Conservation (phyloP, 2,113 vertebrate species). For the Hassar affinis region DNA sequence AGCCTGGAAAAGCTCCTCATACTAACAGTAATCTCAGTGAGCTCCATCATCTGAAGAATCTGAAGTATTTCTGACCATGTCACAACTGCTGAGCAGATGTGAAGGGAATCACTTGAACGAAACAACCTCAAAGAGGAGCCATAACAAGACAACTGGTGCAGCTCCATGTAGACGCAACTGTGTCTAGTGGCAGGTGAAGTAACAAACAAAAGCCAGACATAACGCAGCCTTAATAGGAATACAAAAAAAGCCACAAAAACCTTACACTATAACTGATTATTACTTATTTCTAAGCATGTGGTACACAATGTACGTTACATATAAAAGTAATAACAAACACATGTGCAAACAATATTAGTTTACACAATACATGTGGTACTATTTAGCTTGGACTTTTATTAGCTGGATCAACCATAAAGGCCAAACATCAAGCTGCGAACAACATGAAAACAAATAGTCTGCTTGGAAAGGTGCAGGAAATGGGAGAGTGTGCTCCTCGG, state of each 20-base stretch:
- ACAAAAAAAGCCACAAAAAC: background rate
- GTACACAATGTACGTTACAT: background rate
- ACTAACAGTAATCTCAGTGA: background rate
- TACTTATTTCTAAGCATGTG: too few relatives aligned
- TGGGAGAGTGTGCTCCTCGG: conserved; percentile 24
- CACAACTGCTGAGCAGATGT: conserved; percentile 67
- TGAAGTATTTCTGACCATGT: conserved; percentile 31
- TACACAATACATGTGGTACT: background rate
- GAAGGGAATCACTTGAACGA: conserved; percentile 48
- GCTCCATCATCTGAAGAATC: conserved; percentile 21
- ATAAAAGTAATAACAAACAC: conserved; percentile 16
- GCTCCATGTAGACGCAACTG: conserved; percentile 2
- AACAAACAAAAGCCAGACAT: conserved; percentile 29
- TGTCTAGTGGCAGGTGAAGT: conserved; percentile 15
- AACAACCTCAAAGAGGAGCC: conserved; percentile 16
- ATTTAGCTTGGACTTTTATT: background rate
- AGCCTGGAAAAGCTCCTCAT: conserved; percentile 9
- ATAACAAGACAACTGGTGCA: conserved; percentile 19
- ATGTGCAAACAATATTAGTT: background rate
- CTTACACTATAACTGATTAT: background rate
- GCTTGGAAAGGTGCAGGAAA: conserved; percentile 1
- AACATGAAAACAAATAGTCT: conserved; percentile 22
- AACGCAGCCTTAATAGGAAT: background rate
- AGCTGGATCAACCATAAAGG: background rate
- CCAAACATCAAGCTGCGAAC: background rate